Percentiles rank a stretch among this genome's conserved stretches.
These are phyloP conservation scores for Vultur gryphus DNA, from an alignment of 2,797 vertebrate species.

Conservation along the genomic window DNA sequence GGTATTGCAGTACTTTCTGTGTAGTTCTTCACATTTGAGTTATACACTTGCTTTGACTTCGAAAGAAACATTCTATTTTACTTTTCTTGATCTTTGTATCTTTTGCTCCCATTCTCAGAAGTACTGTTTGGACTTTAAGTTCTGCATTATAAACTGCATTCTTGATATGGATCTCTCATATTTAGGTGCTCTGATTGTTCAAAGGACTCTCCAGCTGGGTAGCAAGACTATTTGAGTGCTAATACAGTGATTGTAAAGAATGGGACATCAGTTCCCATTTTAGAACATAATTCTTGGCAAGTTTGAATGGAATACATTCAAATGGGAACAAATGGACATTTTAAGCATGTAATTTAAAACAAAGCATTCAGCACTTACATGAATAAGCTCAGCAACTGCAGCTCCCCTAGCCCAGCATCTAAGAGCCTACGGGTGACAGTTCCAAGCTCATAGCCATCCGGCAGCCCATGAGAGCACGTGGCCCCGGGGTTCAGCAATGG, in stretches of 20 bases:
- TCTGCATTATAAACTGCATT: neutral
- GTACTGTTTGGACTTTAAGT: neutral
- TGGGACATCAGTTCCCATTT: constrained; percentile 59
- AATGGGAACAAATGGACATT: constrained; percentile 58
- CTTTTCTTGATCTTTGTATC: neutral
- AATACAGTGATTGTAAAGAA: constrained; percentile 65
- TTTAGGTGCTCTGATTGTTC: constrained; percentile 63
- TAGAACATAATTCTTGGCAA: constrained; percentile 65
- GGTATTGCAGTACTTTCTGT: neutral
- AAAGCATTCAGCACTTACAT: constrained; percentile 52
- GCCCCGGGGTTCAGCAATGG: neutral
- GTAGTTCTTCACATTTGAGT: neutral
- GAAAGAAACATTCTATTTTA: neutral
- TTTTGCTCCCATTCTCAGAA: neutral
- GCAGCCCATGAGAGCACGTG: neutral
- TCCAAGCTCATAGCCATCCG: neutral
- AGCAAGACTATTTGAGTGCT: constrained; percentile 52
- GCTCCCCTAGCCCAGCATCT: neutral
- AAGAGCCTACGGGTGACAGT: neutral
- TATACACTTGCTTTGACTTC: neutral
- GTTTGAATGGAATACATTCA: constrained; percentile 54
- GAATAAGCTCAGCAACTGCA: constrained; percentile 52
- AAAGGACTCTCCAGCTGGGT: constrained; percentile 58
- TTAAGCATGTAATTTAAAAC: constrained; percentile 63
- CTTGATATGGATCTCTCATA: constrained; percentile 48